Conservation (phyloP, 2,797 vertebrate genomes). For the Gymnoscopelus braueri region DNA sequence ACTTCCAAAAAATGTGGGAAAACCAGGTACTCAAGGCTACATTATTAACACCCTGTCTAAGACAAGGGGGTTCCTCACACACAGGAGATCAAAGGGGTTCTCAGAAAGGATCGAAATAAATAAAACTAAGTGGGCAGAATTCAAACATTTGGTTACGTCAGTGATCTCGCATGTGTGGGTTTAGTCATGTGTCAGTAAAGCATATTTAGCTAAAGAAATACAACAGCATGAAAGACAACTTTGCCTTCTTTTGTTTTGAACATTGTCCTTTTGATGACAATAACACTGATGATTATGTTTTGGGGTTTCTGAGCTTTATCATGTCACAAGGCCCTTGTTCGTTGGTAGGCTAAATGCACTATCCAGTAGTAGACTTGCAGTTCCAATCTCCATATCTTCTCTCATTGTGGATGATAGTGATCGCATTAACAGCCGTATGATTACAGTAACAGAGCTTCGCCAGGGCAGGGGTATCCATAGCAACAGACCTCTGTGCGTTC, state of each 20-base stretch:
- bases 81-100: background rate
- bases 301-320: conserved; percentile 4
- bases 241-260: conserved; percentile 13
- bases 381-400: conserved; percentile 35
- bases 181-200: conserved; percentile 21
- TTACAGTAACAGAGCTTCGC: conserved; percentile 36
- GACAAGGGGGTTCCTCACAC: background rate
- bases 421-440: conserved; percentile 45
- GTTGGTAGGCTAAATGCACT: conserved; percentile 7
- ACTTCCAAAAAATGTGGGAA: conserved; percentile 1
- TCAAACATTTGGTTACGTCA: conserved; percentile 28
- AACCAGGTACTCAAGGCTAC: background rate
- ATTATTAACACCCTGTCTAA: background rate
- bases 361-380: conserved; percentile 8
- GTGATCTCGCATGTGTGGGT: conserved; percentile 2
- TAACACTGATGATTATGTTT: conserved; percentile 4
- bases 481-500: conserved; percentile 67
- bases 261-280: conserved; percentile 16
- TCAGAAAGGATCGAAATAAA: conserved; percentile 48
- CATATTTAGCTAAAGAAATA: background rate
- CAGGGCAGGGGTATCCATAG: conserved; percentile 75
- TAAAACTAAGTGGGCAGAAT: conserved; percentile 29
- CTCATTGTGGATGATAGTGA: conserved; percentile 29
- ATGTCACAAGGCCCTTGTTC: conserved; percentile 8
- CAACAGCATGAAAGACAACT: conserved; percentile 14